These are phyloP conservation scores for Nyctibius grandis DNA, from an alignment of 2,797 vertebrate genomes.

Conservation along the genomic window DNA sequence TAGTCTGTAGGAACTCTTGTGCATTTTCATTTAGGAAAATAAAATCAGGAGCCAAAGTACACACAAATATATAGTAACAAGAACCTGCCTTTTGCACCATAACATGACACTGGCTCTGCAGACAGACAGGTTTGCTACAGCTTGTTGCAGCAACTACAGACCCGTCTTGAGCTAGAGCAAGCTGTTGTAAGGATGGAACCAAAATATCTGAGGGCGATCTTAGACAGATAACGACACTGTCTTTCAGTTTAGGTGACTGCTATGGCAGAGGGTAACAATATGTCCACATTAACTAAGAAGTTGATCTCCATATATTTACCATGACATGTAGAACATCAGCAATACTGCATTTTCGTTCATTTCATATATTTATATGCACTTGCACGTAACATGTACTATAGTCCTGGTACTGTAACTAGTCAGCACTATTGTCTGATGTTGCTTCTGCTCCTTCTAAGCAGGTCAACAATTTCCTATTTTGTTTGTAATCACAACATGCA, in stretches of 20 bases:
- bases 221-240: neutral
- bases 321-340: neutral
- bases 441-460: neutral
- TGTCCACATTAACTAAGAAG: neutral
- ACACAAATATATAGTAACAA: neutral
- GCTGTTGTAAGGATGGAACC: neutral
- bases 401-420: neutral
- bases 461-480: neutral
- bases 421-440: neutral
- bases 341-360: neutral
- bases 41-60: slow-evolving; percentile 1
- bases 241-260: neutral
- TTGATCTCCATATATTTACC: neutral
- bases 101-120: neutral
- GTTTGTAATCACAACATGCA: neutral
- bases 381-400: neutral
- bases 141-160: neutral
- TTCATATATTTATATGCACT: neutral
- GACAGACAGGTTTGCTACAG: neutral
- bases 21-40: neutral
- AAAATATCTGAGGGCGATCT: neutral
- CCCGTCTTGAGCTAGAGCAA: neutral
- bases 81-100: neutral
- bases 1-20: neutral
- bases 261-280: neutral